Evolutionary conservation across 2,888 invertebrate genomes (phyloP), one percentile per base, ranked within the genome.

Genomic region (Epinotia nisella): DNA sequence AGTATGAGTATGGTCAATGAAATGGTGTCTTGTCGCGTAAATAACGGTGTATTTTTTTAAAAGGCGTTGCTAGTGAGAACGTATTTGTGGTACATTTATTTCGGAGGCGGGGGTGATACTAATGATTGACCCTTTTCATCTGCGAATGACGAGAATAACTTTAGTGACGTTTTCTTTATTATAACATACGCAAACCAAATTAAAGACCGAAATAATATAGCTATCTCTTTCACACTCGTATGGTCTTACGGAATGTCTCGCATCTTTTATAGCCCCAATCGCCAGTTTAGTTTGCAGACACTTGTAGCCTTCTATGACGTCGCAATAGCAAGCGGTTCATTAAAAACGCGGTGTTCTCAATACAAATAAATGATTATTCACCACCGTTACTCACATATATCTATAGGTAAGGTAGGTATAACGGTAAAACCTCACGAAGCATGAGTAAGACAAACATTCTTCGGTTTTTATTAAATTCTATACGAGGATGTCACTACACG

Each of bases 311-410:
- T 9, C 9, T 49, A n/a, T 49, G 49, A 49, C 49, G 49, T 49
- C 49, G 15, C n/a, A 49, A 49, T 49, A n/a, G n/a, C 49, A 15
- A 49, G 7, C 5, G 5, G 49, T 49, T 49, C 49, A n/a, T 49
- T n/a, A 15, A 49, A 45, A 49, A n/a, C 49, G 56, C 41, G 58
- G 49, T 17, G 24, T 51, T 64, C 13, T 19, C n/a, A 39, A 24
- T 59, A 19, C 13, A 65, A 53, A 24, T 41, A 39, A 59, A 59
- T 41, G 51, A 71, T 39, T 65, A 66, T 24, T 72, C 61, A 55
- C 55, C 61, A 49, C 35, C 55, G 35, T 72, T 72, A 72, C 61
- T 68, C 72, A 72, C 71, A 53, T 71, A 45, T 21, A 66, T 11
- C 15, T 49, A 24, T n/a, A 24, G n/a, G 15, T 58, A 58, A 29